phyloP scores from a whole-genome alignment of 2,888 invertebrate species.

The Danaus chrysippus region DNA sequence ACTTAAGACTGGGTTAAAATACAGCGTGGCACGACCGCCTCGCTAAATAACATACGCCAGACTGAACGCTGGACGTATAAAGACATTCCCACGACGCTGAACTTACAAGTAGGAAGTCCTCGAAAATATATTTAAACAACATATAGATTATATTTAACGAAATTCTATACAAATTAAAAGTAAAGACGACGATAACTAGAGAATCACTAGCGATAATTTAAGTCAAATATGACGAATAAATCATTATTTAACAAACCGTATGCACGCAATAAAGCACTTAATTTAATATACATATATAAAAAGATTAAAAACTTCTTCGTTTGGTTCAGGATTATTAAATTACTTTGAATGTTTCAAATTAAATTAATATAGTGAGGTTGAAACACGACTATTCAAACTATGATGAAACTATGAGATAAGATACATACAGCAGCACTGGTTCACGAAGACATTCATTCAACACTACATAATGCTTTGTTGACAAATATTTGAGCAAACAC shows the following conservation, averaged over 20 bases:
- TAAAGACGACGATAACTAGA: conserved; percentile 20
- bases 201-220: background rate
- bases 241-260: too few relatives aligned
- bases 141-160: conserved; percentile 8
- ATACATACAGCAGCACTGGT: conserved; percentile 21
- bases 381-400: conserved; percentile 17
- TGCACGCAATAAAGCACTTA: too few relatives aligned
- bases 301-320: too few relatives aligned
- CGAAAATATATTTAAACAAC: conserved; percentile 39
- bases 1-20: conserved; percentile 40
- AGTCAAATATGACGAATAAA: too few relatives aligned
- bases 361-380: background rate
- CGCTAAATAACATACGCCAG: conserved; percentile 77
- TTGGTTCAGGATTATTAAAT: too few relatives aligned
- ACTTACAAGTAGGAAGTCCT: conserved; percentile 62
- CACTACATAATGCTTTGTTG: conserved; percentile 16
- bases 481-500: too few relatives aligned
- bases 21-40: conserved; percentile 69
- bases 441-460: conserved; percentile 45
- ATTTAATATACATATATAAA: too few relatives aligned
- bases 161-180: conserved; percentile 22
- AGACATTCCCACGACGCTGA: conserved; percentile 49
- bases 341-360: too few relatives aligned
- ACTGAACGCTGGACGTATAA: conserved; percentile 46
- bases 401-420: conserved; percentile 10